These are phyloP conservation scores for Myotis pilosus DNA, from an alignment of 2,797 vertebrate genomes.

Conservation along the genomic window DNA sequence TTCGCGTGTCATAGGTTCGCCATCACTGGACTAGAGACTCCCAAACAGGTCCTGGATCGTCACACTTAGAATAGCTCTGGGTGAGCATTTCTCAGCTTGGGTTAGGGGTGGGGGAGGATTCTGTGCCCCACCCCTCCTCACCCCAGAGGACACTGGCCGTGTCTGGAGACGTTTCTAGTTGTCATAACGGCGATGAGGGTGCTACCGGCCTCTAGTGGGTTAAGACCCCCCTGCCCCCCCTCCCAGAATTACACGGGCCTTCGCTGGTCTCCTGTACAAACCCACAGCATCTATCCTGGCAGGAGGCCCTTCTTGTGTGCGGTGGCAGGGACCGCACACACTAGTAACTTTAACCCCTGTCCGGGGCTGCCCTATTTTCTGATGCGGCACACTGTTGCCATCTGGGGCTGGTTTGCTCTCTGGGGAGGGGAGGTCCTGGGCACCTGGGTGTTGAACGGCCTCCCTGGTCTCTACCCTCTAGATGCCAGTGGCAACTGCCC, in stretches of 20 bases:
- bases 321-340: rapidly evolving
- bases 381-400: not conserved
- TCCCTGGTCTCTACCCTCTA: not conserved
- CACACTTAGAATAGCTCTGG: not conserved
- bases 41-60: not conserved
- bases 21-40: no score
- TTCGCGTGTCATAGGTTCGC: no score
- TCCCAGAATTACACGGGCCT: not conserved
- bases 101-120: not conserved
- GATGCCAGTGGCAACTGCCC: not conserved
- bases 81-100: not conserved
- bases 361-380: not conserved
- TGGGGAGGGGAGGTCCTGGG: not conserved
- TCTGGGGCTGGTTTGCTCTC: not conserved
- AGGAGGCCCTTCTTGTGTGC: not conserved
- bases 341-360: not conserved
- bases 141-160: not conserved
- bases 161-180: not conserved
- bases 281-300: not conserved
- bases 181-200: not conserved
- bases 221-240: not conserved
- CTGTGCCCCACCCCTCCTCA: not conserved
- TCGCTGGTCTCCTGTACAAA: not conserved
- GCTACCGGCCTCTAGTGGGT: not conserved
- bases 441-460: not conserved